Percentiles rank a stretch among this genome's conserved stretches.
Evolutionary conservation across 1,140 invertebrate genomes (phyloP).

Genomic region (roundworm (Caenorhabditis elegans)): WBcel235 BX284606.5:16256501-16257000

Average conservation of each 20-base stretch:
- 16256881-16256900: conserved; percentile 56
- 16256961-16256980: conserved; percentile 51
- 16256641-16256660: no score
- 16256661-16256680: no score
- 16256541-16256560: no score
- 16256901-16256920: conserved; percentile 58
- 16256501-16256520: no score
- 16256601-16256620: no score
- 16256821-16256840: conserved; percentile 89
- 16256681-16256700: no score
- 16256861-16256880: conserved; percentile 95
- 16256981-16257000: conserved; percentile 59
- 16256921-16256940: conserved; percentile 55
- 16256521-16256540: no score
- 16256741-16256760: conserved; percentile 57
- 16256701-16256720: no score
- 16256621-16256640: no score
- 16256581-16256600: no score
- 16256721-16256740: conserved; percentile 49
- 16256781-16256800: conserved; percentile 55
- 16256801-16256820: conserved; percentile 89
- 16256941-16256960: conserved; percentile 50
- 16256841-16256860: conserved; percentile 78
- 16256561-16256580: no score
- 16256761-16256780: conserved; percentile 53